Conservation (phyloP, 2,797 vertebrate genomes). For the Geotrypetes seraphini region DNA sequence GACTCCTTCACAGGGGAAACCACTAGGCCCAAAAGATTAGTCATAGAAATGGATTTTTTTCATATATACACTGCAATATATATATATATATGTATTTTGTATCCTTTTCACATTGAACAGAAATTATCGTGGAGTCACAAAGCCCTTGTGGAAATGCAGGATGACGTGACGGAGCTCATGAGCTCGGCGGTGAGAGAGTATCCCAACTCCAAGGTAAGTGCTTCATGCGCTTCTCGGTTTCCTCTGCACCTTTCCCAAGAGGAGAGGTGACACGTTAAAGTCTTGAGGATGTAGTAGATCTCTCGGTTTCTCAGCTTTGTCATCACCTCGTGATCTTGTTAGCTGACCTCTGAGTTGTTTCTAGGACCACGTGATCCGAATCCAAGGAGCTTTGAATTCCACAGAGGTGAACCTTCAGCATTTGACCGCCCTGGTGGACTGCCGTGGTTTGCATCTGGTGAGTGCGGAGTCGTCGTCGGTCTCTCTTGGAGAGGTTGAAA, state of each 20-base stretch:
- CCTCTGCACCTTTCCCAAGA: too few species aligned
- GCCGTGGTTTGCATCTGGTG: slow-evolving; percentile 94
- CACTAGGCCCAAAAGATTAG: too few species aligned
- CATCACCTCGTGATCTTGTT: too few species aligned
- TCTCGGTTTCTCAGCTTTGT: too few species aligned
- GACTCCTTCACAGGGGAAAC: too few species aligned
- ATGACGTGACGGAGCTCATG: slow-evolving; percentile 76
- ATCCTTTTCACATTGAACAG: too few species aligned
- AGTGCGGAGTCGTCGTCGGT: slow-evolving; percentile 41
- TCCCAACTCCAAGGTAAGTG: slow-evolving; percentile 72
- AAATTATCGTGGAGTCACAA: slow-evolving; percentile 94
- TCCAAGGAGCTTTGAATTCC: slow-evolving; percentile 82
- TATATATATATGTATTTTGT: too few species aligned
- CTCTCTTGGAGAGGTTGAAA: too few species aligned
- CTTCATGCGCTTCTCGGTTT: background rate
- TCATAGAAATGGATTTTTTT: too few species aligned
- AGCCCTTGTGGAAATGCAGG: slow-evolving; percentile 95
- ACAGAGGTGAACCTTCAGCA: slow-evolving; percentile 91
- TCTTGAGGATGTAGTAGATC: too few species aligned
- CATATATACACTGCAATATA: too few species aligned
- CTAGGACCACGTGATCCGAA: slow-evolving; percentile 72
- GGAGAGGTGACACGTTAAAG: too few species aligned
- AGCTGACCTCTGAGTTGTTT: background rate
- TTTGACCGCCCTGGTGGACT: slow-evolving; percentile 93
- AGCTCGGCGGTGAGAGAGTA: slow-evolving; percentile 68